Conservation (phyloP, 2,888 invertebrate genomes). For the Ophioninae sp. region DNA sequence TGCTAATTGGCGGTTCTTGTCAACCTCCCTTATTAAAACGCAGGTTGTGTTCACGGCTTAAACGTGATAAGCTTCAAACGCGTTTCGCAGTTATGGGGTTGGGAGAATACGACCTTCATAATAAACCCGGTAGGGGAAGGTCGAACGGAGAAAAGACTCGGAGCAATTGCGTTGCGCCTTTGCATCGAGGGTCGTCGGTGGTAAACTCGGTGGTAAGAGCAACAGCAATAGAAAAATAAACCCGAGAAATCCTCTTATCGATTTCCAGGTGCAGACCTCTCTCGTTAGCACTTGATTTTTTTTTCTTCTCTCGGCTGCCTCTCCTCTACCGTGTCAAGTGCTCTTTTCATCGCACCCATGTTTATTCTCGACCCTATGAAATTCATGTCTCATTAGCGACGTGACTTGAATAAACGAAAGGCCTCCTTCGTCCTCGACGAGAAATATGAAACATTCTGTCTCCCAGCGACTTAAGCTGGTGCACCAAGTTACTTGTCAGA, state of each 20-base stretch:
- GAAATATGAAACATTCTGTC: constrained; percentile 11
- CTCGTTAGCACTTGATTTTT: constrained; percentile 42
- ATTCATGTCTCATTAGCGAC: constrained; percentile 59
- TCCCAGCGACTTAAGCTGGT: not conserved
- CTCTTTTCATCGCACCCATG: constrained; percentile 51
- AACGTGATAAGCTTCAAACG: not conserved
- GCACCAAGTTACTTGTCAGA: not conserved
- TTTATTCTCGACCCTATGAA: constrained; percentile 55
- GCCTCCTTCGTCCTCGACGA: not conserved
- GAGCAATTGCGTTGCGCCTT: constrained; percentile 41
- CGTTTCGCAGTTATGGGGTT: constrained; percentile 1
- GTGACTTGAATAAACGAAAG: constrained; percentile 37
- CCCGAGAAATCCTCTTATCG: constrained; percentile 52
- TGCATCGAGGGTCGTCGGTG: constrained; percentile 30
- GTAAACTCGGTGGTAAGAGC: constrained; percentile 18
- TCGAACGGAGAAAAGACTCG: constrained; percentile 44
- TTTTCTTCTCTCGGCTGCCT: constrained; percentile 11
- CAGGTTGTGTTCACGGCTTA: not conserved
- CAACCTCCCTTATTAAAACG: not conserved
- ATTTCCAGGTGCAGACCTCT: constrained; percentile 34
- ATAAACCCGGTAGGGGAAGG: constrained; percentile 44
- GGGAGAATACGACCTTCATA: constrained; percentile 37
- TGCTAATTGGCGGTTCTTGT: not conserved
- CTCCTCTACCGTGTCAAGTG: constrained; percentile 42
- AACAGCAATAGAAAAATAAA: constrained; percentile 29